A percentile compares a stretch with the other conserved stretches of the same genome.
phyloP scores from a whole-genome alignment of 2,797 vertebrate genomes.

The Oceanodroma leucorhoa region DNA sequence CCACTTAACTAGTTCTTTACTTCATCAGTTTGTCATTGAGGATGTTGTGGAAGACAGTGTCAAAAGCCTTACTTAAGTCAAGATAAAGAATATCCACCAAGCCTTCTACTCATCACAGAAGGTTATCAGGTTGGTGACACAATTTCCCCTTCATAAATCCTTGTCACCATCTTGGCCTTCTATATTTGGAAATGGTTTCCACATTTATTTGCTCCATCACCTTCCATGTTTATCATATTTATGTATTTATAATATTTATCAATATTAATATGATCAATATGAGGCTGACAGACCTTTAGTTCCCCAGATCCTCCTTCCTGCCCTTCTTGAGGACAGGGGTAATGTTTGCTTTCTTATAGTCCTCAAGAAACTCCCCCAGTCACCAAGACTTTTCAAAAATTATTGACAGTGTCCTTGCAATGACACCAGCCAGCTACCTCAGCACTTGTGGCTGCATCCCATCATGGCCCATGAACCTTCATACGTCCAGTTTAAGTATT shows the following conservation, averaged over 20 bases:
- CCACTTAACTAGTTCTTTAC: neutral
- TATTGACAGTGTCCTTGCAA: neutral
- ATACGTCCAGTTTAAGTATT: fast-evolving
- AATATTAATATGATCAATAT: neutral
- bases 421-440: neutral
- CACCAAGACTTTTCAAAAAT: neutral
- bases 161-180: neutral
- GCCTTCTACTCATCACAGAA: neutral
- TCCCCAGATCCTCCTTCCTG: neutral
- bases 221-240: neutral
- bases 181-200: neutral
- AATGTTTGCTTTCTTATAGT: neutral
- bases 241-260: neutral
- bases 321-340: neutral
- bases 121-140: neutral
- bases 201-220: neutral
- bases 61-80: neutral
- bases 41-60: neutral
- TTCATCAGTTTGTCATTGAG: neutral
- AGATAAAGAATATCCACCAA: neutral
- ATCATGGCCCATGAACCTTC: neutral
- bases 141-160: neutral
- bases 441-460: neutral
- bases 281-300: neutral
- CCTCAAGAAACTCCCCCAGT: neutral